Percentiles rank a stretch among this genome's conserved stretches.
Conservation (phyloP, 2,113 vertebrate genomes). For the Platichthys flesus region DNA sequence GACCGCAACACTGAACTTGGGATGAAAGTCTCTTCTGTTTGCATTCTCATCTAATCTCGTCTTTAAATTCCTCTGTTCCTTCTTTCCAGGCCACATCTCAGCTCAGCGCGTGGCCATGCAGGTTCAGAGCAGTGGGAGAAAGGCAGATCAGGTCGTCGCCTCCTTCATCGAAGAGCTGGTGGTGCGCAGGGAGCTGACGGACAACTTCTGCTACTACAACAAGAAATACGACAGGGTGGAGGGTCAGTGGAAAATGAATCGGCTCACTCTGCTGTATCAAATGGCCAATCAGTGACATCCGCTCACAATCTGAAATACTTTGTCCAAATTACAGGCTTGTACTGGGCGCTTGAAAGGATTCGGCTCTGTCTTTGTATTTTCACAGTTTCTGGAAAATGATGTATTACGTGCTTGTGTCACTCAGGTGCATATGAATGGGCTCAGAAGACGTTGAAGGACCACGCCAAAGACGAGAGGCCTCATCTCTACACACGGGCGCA, state of each 20-base stretch:
- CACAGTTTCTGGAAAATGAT: background rate
- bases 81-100: conserved; percentile 85
- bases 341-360: background rate
- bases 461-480: conserved; percentile 82
- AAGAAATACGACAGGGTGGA: conserved; percentile 87
- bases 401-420: background rate
- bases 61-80: background rate
- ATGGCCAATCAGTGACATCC: background rate
- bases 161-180: conserved; percentile 88
- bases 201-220: conserved; percentile 95
- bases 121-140: conserved; percentile 75
- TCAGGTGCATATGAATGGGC: conserved; percentile 85
- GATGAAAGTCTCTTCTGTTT: background rate
- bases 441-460: conserved; percentile 85
- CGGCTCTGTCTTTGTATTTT: background rate
- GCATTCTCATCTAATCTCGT: background rate
- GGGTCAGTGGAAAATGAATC: conserved; percentile 74
- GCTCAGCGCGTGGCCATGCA: conserved; percentile 87
- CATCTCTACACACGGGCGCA: conserved; percentile 82
- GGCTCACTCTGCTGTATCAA: background rate
- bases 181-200: conserved; percentile 89
- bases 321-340: background rate
- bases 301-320: background rate
- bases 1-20: background rate
- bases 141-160: conserved; percentile 73